Evolutionary conservation across 2,797 vertebrate genomes (phyloP).

Genomic region (Arvicola amphibius): DNA sequence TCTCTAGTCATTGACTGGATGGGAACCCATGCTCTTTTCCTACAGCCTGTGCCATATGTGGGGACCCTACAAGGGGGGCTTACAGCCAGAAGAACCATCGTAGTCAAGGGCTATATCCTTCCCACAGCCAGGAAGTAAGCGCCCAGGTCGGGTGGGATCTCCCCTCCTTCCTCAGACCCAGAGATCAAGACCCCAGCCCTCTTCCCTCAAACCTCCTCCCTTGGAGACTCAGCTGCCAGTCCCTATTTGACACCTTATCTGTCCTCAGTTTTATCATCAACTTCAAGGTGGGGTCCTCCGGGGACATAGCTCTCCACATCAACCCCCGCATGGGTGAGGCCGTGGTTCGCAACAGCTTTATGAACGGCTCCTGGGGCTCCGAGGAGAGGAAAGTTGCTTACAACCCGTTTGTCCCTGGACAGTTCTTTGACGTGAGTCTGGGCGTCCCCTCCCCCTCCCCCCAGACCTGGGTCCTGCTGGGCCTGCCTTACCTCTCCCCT

Average conservation of each 20-base stretch:
- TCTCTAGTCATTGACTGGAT: neutral
- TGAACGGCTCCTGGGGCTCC: slow-evolving; percentile 88
- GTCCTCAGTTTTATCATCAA: slow-evolving; percentile 87
- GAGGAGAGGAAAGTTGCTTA: slow-evolving; percentile 87
- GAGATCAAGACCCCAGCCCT: neutral
- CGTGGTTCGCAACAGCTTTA: slow-evolving; percentile 89
- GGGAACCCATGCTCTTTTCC: neutral
- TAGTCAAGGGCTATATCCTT: slow-evolving; percentile 89
- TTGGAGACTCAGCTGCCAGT: neutral
- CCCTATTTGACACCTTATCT: neutral
- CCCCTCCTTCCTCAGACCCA: neutral
- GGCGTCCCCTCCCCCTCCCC: neutral
- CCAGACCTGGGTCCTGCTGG: accelerated
- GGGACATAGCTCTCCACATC: slow-evolving; percentile 89
- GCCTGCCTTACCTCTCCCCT: neutral
- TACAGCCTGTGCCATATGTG: slow-evolving; percentile 88
- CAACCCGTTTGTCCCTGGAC: slow-evolving; percentile 90
- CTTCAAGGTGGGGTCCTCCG: slow-evolving; percentile 84
- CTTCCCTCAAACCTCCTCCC: neutral
- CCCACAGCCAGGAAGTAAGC: slow-evolving; percentile 82
- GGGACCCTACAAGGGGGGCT: slow-evolving; percentile 89
- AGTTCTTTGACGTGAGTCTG: slow-evolving; percentile 92
- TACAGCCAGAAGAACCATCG: slow-evolving; percentile 88
- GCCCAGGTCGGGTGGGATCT: neutral
- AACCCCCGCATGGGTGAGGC: slow-evolving; percentile 86